Base-by-base conservation (phyloP, 2,797 vertebrate species). In the Dendrocincla tyrannina region DNA sequence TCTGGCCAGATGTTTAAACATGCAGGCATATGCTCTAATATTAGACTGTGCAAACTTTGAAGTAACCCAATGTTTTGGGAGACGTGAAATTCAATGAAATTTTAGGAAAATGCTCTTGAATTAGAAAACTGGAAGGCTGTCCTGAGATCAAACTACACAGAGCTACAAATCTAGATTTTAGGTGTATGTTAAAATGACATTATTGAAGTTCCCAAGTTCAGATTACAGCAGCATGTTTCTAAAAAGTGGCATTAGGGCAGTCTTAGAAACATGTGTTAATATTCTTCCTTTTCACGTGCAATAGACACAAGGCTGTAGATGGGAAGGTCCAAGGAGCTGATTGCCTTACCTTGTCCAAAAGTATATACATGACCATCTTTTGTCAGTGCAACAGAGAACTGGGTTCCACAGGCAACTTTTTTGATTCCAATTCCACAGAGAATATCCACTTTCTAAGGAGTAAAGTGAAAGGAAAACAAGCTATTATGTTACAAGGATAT, bases 361-460 rank as follows among this genome's bases (percentile, higher is more conserved):
- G 98, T 98, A 86, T 98, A 98, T 1, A 98, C 98, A 0, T 98
- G 98, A 39, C 98, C 98, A 90, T 98, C 98, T 96, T 98, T 98
- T 28, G 98, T 98, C 92, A 98, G 85, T 5, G 98, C 98, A 89
- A 98, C 98, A 30, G 98, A 98, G 96, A 98, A 98, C 23, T 98
- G 98, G 56, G 98, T 98, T 94, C 98, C 98, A 97, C 98, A 98
- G 58, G 98, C 98, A 72, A 98, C 98, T 74, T 98, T 98, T 94
- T 98, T 98, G 4, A 98, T 98, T 95, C 98, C 98, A 92, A 98
- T 97, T 92, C 98, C 98, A 97, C 98, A 98, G 60, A 98, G 98
- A 83, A 98, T 97, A 96, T 98, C 98, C 55, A 98, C 98, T 98
- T 98, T 98, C 98, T 98, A 74, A 7, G 62, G 56, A 15, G 32